phyloP scores from a whole-genome alignment of 2,797 vertebrate species.

The Acipenser transmontanus region DNA sequence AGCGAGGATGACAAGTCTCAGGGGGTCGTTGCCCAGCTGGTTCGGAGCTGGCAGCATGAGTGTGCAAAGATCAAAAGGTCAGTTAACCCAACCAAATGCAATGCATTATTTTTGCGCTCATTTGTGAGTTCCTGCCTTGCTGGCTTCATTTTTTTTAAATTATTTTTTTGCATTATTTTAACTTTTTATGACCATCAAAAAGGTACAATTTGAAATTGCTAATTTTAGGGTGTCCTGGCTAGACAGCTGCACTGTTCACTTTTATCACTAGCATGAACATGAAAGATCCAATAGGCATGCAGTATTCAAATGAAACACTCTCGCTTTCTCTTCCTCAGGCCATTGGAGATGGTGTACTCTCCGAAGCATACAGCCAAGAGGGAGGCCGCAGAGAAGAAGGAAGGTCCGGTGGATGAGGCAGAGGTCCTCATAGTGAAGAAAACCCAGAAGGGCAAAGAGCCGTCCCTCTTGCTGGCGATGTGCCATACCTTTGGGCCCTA shows the following conservation, averaged over 20 bases:
- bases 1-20: conserved; percentile 77
- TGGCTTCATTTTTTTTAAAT: too few species aligned
- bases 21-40: conserved; percentile 72
- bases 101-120: too few species aligned
- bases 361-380: conserved; percentile 47
- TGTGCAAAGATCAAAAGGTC: conserved; percentile 76
- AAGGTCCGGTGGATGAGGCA: conserved; percentile 63
- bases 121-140: too few species aligned
- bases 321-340: conserved; percentile 33
- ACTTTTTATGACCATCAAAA: too few species aligned
- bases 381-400: conserved; percentile 33
- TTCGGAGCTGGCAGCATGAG: conserved; percentile 73
- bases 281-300: too few species aligned
- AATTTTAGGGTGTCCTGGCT: too few species aligned
- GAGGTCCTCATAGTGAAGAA: conserved; percentile 76
- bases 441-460: conserved; percentile 53
- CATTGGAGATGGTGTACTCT: conserved; percentile 52
- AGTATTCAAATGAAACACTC: too few species aligned
- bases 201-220: too few species aligned
- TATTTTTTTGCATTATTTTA: too few species aligned
- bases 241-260: too few species aligned
- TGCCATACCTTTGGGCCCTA: conserved; percentile 88
- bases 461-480: conserved; percentile 81
- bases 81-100: conserved; percentile 24
- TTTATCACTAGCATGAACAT: too few species aligned